These are phyloP conservation scores for Dasyurus viverrinus DNA, from an alignment of 2,113 vertebrate genomes.

Conservation along the genomic window DNA sequence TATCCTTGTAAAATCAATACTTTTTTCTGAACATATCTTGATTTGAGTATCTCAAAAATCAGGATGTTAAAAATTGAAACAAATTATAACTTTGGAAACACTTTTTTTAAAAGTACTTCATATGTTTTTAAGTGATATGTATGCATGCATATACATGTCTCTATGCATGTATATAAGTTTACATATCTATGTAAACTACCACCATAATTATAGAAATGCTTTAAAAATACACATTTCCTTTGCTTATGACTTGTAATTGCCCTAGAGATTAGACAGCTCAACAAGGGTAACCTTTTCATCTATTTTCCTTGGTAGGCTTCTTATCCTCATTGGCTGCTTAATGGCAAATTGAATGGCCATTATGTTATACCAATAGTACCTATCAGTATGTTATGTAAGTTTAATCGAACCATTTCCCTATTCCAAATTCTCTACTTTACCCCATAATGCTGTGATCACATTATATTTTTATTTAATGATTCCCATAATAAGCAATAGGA, in stretches of 20 bases:
- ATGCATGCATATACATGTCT: too few species aligned
- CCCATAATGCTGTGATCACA: not conserved
- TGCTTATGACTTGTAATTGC: not conserved
- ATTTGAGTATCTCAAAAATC: too few species aligned
- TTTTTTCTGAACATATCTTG: too few species aligned
- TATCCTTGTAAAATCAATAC: too few species aligned
- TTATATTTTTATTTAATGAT: slow-evolving; percentile 33
- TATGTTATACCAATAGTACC: not conserved
- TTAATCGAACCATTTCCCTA: not conserved
- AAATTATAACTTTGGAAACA: too few species aligned
- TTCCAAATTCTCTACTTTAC: not conserved
- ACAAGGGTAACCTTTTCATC: not conserved
- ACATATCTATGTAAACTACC: too few species aligned
- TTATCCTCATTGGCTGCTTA: not conserved
- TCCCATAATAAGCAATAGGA: not conserved
- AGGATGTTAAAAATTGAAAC: too few species aligned
- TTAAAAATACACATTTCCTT: not conserved
- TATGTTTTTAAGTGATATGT: too few species aligned
- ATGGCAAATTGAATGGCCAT: not conserved
- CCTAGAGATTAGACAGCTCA: not conserved
- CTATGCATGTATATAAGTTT: too few species aligned
- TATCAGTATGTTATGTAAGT: not conserved
- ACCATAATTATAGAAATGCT: not conserved
- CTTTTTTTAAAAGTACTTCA: too few species aligned
- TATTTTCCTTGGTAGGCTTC: not conserved